Base-by-base conservation (phyloP, 1,140 invertebrate species). In the Hermetia illucens region DNA sequence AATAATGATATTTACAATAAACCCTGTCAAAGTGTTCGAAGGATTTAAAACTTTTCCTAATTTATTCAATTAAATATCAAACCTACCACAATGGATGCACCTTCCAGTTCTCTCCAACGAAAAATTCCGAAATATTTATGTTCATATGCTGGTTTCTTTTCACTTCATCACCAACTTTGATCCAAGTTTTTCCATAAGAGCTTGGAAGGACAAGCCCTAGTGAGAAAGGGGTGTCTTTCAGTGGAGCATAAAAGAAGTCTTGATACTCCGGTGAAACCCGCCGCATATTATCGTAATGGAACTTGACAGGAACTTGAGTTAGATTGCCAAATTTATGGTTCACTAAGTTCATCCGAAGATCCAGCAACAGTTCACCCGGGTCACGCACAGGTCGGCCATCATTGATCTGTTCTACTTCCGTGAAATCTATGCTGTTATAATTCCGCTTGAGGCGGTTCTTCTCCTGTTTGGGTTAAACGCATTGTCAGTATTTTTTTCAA, bases 381-480 rank as follows among this genome's bases (percentile, higher is more conserved):
- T 69, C 51, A 3, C 66, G 51, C 0, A 68, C 57, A 16, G 34
- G 39, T 13, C 43, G 21, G 32, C 76, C 72, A 46, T 81, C 76
- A 45, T 86, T 77, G 5, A 84, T 67, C 42, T 93, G 75, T 62
- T 97, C 93, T 12, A 97, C 80, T 66, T 97, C 91, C 0, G 82
- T 80, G n/a, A 97, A 70, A 64, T 96, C 93, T 17, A 97, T 78
- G 51, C 88, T 95, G 61, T 95, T 93, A 60, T 90, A 96, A 55
- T 93, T 93, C n/a, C 79, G 71, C 64, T 92, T 93, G 17, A 92
- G 62, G 31, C 71, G 61, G 31, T 74, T 77, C 45, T 77, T 68
- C 50, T 74, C 71, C 77, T 80, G 57, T 44, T 62, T 52, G 38
- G 38, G 20, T 36, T 38, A 15, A 18, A 9, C 1, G 3, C 1